Conservation (phyloP, 1,140 invertebrate genomes). For the Drosophila eugracilis region DNA sequence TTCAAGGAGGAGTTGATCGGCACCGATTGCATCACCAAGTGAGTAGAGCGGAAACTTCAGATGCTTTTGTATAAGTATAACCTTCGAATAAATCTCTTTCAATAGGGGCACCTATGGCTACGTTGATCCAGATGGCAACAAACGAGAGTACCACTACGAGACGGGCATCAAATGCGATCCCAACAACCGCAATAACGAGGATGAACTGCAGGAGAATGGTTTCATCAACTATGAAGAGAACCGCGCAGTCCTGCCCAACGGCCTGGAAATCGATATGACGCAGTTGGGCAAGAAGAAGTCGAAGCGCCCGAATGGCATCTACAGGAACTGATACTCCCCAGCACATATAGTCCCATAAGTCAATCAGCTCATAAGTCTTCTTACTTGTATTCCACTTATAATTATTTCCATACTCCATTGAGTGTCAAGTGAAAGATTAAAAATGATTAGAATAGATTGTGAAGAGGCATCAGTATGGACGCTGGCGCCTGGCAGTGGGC, state of each 20-base stretch:
- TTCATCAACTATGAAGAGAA: slow-evolving; percentile 91
- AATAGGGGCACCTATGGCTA: slow-evolving; percentile 92
- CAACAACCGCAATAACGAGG: slow-evolving; percentile 86
- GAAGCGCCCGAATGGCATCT: slow-evolving; percentile 86
- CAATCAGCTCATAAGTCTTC: slow-evolving; percentile 57
- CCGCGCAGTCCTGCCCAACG: slow-evolving; percentile 89
- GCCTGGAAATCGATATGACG: slow-evolving; percentile 89
- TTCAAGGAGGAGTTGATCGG: slow-evolving; percentile 94
- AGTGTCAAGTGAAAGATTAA: slow-evolving; percentile 68
- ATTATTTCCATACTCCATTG: slow-evolving; percentile 72
- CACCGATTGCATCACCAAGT: slow-evolving; percentile 90
- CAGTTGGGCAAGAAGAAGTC: slow-evolving; percentile 89
- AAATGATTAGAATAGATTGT: slow-evolving; percentile 64
- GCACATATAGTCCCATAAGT: slow-evolving; percentile 59
- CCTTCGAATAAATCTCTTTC: neutral
- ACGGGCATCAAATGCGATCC: slow-evolving; percentile 89
- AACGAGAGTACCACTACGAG: slow-evolving; percentile 90
- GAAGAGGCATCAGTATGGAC: slow-evolving; percentile 74
- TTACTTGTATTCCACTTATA: slow-evolving; percentile 74
- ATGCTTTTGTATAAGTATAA: no score
- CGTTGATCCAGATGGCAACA: slow-evolving; percentile 91
- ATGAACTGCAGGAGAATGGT: slow-evolving; percentile 88
- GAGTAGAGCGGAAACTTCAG: slow-evolving; percentile 30
- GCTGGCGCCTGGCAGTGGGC: slow-evolving; percentile 87
- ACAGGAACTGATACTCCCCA: slow-evolving; percentile 60